A percentile compares a stretch with the other conserved stretches of the same genome.
Conservation (phyloP, 2,113 vertebrate genomes). For the Periophthalmus modestus region DNA sequence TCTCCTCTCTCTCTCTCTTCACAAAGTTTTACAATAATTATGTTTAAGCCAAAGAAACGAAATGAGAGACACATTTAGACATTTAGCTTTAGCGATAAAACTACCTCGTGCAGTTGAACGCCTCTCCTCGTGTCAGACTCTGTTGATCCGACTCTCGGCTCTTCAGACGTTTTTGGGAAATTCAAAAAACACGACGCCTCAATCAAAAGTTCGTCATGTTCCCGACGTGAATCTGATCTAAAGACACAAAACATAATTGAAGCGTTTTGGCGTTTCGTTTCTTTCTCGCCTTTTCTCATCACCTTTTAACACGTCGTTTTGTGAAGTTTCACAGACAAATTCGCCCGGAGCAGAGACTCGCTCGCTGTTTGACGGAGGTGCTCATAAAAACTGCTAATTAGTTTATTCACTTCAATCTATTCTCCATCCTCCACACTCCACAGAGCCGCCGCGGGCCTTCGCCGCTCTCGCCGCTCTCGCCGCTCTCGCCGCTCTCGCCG, state of each 20-base stretch:
- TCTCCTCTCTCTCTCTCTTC: too few species aligned
- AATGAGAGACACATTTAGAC: too few species aligned
- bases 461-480: constrained; percentile 3
- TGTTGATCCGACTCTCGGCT: too few species aligned
- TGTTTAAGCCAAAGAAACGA: too few species aligned
- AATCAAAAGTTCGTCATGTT: too few species aligned
- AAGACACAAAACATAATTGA: not conserved
- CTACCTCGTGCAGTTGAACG: too few species aligned
- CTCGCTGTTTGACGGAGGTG: constrained; percentile 40
- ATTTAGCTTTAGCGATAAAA: too few species aligned
- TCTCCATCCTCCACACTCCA: constrained; percentile 46
- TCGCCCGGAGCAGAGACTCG: constrained; percentile 12
- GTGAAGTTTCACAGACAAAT: constrained; percentile 20
- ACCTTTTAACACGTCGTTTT: constrained; percentile 9
- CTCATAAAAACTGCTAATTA: constrained; percentile 59
- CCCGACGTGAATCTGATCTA: not conserved
- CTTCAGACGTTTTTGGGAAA: too few species aligned
- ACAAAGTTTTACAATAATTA: too few species aligned
- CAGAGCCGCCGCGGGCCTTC: constrained; percentile 42
- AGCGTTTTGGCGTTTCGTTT: not conserved
- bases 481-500: constrained; percentile 33
- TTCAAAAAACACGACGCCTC: too few species aligned
- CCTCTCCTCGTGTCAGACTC: too few species aligned
- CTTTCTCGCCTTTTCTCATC: not conserved
- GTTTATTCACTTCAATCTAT: constrained; percentile 55